A percentile compares a stretch with the other conserved stretches of the same genome.
phyloP scores from a whole-genome alignment of 2,113 vertebrate species.

The Lamprotornis superbus region DNA sequence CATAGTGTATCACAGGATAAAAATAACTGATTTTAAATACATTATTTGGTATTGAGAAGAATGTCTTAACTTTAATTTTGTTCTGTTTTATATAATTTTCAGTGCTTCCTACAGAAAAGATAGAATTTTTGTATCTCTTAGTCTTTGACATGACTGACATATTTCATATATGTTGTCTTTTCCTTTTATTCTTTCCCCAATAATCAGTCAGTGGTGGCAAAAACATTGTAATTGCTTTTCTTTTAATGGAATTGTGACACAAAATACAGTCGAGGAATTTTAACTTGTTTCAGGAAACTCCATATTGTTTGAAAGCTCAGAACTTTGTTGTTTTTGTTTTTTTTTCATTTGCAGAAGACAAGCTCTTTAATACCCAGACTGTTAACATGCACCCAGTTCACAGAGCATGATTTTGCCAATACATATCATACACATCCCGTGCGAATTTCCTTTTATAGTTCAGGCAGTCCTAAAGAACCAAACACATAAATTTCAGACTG shows the following conservation, averaged over 20 bases:
- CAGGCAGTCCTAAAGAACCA: background rate
- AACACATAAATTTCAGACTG: background rate
- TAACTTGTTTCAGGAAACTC: background rate
- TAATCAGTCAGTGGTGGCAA: background rate
- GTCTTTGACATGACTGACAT: background rate
- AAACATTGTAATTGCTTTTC: background rate
- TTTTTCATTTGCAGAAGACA: background rate
- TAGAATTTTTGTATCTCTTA: background rate
- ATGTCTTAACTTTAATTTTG: background rate
- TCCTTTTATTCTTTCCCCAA: background rate
- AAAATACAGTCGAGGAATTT: background rate
- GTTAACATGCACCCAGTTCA: background rate
- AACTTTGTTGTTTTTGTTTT: background rate
- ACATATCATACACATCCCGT: background rate
- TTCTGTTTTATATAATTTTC: background rate
- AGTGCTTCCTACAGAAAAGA: background rate
- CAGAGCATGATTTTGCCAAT: background rate
- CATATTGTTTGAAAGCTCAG: background rate
- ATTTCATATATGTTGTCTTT: background rate
- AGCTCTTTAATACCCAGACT: background rate
- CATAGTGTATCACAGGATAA: background rate
- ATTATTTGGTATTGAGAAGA: background rate
- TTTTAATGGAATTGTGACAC: background rate
- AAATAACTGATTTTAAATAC: background rate
- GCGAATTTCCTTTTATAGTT: background rate